Evolutionary conservation across 2,797 vertebrate species (phyloP).

Genomic region (Tolypeutes matacus): DNA sequence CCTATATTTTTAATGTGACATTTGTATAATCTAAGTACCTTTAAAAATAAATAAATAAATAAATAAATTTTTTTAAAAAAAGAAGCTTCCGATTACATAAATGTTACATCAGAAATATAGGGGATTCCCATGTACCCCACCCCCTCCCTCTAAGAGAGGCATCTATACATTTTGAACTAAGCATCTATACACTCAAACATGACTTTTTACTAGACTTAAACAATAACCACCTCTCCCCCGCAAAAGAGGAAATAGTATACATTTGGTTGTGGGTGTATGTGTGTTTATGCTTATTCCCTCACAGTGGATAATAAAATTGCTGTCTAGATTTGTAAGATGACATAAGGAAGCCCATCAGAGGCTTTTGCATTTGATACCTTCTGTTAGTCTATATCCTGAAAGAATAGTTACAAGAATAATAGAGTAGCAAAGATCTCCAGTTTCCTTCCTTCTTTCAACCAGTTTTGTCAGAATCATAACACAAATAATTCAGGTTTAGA

Average conservation of each 20-base stretch:
- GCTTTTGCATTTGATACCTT: background rate
- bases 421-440: constrained; percentile 46
- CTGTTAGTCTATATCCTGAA: constrained; percentile 9
- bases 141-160: too few relatives aligned
- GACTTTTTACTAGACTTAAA: background rate
- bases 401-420: constrained; percentile 50
- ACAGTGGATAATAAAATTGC: constrained; percentile 1
- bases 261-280: background rate
- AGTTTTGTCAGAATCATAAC: constrained; percentile 44
- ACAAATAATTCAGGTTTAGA: constrained; percentile 5
- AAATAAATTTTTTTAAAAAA: too few relatives aligned
- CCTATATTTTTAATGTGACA: too few relatives aligned
- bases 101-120: too few relatives aligned
- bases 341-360: background rate
- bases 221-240: background rate
- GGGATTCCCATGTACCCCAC: too few relatives aligned
- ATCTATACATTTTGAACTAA: background rate
- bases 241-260: background rate
- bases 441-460: constrained; percentile 4
- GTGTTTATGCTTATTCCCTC: background rate
- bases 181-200: background rate
- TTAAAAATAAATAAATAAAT: too few relatives aligned
- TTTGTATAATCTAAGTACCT: too few relatives aligned
- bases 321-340: constrained; percentile 42
- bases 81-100: too few relatives aligned